Conservation (phyloP, 2,888 invertebrate species). For the Cephus spinipes region DNA sequence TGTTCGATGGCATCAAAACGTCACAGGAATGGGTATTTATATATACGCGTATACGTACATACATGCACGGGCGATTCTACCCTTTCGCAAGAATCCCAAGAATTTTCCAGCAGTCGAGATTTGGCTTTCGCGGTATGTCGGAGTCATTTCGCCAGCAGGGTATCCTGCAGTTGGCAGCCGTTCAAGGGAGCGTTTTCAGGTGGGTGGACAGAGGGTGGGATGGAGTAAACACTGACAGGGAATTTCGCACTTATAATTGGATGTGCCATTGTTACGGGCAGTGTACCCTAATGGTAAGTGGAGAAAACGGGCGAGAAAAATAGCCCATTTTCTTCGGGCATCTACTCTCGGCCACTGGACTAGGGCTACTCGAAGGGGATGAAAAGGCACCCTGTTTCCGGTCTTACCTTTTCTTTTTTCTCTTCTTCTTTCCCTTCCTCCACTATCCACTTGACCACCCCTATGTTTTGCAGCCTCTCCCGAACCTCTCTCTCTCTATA, state of each 20-base stretch:
- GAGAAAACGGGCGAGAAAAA: slow-evolving; percentile 25
- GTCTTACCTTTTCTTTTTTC: background rate
- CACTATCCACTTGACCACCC: background rate
- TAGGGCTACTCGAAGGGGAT: background rate
- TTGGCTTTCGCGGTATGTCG: background rate
- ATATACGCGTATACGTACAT: no score
- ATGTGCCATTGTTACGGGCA: slow-evolving; percentile 56
- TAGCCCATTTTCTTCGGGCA: background rate
- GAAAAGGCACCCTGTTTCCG: background rate
- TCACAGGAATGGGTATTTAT: background rate
- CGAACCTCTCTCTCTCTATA: background rate
- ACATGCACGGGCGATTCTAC: background rate
- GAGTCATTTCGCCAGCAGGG: slow-evolving; percentile 18
- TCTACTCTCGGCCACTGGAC: background rate
- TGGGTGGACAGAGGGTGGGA: slow-evolving; percentile 10
- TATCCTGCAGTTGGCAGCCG: slow-evolving; percentile 48
- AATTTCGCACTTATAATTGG: slow-evolving; percentile 63
- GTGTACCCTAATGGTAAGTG: slow-evolving; percentile 54
- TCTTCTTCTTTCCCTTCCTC: background rate
- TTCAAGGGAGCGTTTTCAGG: slow-evolving; percentile 40
- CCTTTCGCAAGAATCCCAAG: background rate
- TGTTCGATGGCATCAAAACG: background rate
- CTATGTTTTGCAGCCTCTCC: background rate
- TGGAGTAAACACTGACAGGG: slow-evolving; percentile 46
- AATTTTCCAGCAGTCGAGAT: slow-evolving; percentile 27